Conservation (phyloP, 1,140 invertebrate species). For the Latrodectus geometricus region DNA sequence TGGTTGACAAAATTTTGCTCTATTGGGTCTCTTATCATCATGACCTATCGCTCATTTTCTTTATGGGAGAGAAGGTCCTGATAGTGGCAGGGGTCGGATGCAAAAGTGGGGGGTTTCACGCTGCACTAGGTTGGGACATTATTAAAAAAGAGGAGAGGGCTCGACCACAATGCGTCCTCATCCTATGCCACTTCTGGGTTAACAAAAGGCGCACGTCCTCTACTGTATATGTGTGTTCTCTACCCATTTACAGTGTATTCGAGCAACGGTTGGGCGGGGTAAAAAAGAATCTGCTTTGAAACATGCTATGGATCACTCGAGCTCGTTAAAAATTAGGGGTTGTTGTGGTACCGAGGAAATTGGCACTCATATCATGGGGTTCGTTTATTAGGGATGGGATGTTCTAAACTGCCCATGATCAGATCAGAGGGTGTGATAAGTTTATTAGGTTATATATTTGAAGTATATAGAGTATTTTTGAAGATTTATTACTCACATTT, state of each 20-base stretch:
- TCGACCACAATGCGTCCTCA: conserved; percentile 25
- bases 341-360: conserved; percentile 9
- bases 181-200: conserved; percentile 27
- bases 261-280: neutral
- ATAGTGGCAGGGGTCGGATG: neutral
- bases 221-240: conserved; percentile 29
- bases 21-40: conserved; percentile 11
- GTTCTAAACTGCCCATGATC: neutral
- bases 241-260: conserved; percentile 37
- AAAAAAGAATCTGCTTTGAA: conserved; percentile 5
- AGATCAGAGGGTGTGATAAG: neutral
- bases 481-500: neutral
- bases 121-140: conserved; percentile 32
- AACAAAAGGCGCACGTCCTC: conserved; percentile 57
- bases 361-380: neutral
- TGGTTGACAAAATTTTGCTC: neutral
- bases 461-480: neutral
- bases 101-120: conserved; percentile 27
- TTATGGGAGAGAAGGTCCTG: neutral
- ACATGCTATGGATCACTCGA: conserved; percentile 4
- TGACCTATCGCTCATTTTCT: conserved; percentile 27
- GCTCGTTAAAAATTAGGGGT: conserved; percentile 33
- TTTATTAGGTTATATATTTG: neutral
- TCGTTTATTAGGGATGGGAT: conserved; percentile 4
- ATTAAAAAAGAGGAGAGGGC: conserved; percentile 29